Evolutionary conservation across 2,888 invertebrate genomes (phyloP), one percentile per base, ranked within the genome.

Genomic region (Philereme transversata): DNA sequence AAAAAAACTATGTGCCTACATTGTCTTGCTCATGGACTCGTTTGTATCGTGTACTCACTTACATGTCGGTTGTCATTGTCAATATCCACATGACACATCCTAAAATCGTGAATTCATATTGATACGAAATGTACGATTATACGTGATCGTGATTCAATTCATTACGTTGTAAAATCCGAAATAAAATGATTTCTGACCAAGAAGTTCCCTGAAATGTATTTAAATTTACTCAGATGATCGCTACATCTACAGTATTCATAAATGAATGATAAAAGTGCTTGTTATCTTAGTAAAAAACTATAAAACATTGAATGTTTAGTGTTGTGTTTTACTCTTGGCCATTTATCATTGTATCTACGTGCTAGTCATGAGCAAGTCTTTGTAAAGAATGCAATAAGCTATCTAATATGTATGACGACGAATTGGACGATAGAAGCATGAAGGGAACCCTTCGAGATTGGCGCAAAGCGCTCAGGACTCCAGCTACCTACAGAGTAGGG

Each of bases 401-500:
- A 70, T 71, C 64, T 77, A 83, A 83, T 84, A 91, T 93, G 93
- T 86, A 90, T 80, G 88, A 91, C 74, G 83, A 88, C 80, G 90
- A 90, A 68, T 79, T 85, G 36, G 90, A 92, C 79, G 91, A 92
- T 69, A 82, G 76, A 68, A 89, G 83, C 75, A 93, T 92, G 91
- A 89, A 79, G 78, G 91, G 90, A 63, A 88, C 88, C 36, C 77
- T 96, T 64, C 94, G 95, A 69, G 97, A 98, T 81, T 98, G 98
- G 98, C 95, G 97, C 73, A 96, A 97, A 82, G 97, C 97, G 7
- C 93, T 98, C 47, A 94, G 96, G 49, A 95, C 96, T 51, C 97
- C 98, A 35, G 96, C 97, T 52, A 95, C 97, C 0, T 98, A 98
- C 83, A 93, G 98, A 72, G 96, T 98, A 33, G 97, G 97, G 0